Base-by-base conservation (phyloP, 2,888 invertebrate species). In the Odontocerum albicorne region DNA sequence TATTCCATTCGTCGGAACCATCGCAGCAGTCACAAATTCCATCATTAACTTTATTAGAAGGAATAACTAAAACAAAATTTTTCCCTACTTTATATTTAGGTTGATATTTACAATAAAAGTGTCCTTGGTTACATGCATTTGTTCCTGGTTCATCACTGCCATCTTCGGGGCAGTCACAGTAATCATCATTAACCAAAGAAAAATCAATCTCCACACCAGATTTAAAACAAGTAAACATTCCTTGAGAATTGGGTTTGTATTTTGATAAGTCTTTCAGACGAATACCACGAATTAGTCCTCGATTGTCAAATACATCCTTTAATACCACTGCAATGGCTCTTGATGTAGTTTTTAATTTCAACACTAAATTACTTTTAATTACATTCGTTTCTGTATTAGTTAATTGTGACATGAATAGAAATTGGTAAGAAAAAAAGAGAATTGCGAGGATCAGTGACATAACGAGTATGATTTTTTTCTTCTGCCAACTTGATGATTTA, bases 11-110 rank as follows among this genome's bases (percentile, higher is more conserved):
- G 71, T 93, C 93, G 39, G 90, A 89, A n/a, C 92, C 92, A 74
- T 93, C 93, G 71, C 92, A 93, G 66, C 94, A 94, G 71, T 94
- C 94, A 77, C 96, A 96, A 62, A 96, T 86, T 4, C 92, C 92
- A 80, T 97, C 96, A 72, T 96, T 95, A 0, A 98, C 88, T 67
- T 88, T 81, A 60, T 87, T 87, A 1, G 95, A 90, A 7, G 88
- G 84, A 63, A 92, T 79, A 54, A 64, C 68, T 35, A 72, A 65
- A 42, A 71, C 71, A n/a, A n/a, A n/a, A n/a, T n/a, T n/a, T n/a
- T n/a, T n/a, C 45, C 64, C 66, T 13, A 70, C 71, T 35, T 68
- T 52, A 54, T 69, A 66, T 36, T 33, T 47, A 3, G 39, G 42
- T 81, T 92, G 72, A 66, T 74, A 70, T 55, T 77, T 75, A 73